Conservation (phyloP, 2,113 vertebrate genomes). For the Solea senegalensis region DNA sequence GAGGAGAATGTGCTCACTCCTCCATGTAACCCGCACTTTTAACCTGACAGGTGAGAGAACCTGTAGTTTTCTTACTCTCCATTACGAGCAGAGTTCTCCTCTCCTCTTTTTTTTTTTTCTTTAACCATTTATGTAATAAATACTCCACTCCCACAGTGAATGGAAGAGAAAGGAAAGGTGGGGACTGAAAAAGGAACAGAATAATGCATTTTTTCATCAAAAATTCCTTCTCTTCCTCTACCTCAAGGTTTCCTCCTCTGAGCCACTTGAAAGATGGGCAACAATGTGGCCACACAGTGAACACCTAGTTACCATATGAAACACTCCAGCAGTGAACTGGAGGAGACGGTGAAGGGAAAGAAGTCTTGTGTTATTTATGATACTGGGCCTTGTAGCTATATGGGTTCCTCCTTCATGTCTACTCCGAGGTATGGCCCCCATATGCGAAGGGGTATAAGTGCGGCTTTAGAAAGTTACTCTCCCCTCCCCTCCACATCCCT, state of each 20-base stretch:
- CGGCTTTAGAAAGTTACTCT: constrained; percentile 68
- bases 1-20: constrained; percentile 16
- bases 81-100: constrained; percentile 42
- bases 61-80: constrained; percentile 43
- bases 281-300: constrained; percentile 83
- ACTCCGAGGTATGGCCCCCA: constrained; percentile 75
- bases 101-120: constrained; percentile 44
- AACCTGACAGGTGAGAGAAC: constrained; percentile 48
- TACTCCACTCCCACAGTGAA: constrained; percentile 71
- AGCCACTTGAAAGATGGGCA: constrained; percentile 83
- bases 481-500: constrained; percentile 54
- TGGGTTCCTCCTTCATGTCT: constrained; percentile 74
- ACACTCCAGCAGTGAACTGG: constrained; percentile 76
- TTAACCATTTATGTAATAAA: constrained; percentile 82
- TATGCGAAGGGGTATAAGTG: constrained; percentile 71
- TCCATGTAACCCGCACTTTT: constrained; percentile 30
- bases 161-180: constrained; percentile 54
- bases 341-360: constrained; percentile 68
- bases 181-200: constrained; percentile 69
- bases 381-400: constrained; percentile 80
- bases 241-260: constrained; percentile 83
- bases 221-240: constrained; percentile 83
- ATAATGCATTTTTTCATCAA: constrained; percentile 85
- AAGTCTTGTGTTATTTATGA: constrained; percentile 85
- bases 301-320: constrained; percentile 88